Evolutionary conservation across 2,113 vertebrate genomes (phyloP).

Genomic region (Brachypteracias leptosomus): DNA sequence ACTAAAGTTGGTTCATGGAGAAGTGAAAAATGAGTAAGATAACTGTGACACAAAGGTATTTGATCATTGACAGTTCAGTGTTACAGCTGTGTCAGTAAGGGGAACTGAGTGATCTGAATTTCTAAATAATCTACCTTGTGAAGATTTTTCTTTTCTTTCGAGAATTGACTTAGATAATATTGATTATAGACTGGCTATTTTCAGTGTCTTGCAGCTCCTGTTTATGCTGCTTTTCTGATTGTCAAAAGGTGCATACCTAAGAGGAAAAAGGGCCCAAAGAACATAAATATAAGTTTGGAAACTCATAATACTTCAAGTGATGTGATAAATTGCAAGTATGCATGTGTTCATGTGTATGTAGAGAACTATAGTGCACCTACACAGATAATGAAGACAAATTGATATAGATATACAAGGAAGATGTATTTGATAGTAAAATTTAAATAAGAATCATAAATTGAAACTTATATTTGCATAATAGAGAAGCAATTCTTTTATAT

Average conservation of each 20-base stretch:
- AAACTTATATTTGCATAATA: background rate
- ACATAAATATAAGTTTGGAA: background rate
- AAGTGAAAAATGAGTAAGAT: slow-evolving; percentile 4
- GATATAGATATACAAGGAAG: background rate
- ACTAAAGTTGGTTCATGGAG: background rate
- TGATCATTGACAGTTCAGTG: background rate
- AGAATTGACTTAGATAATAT: background rate
- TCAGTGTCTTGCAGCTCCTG: background rate
- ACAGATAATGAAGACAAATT: background rate
- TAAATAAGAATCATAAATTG: background rate
- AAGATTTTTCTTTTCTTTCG: background rate
- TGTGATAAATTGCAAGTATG: background rate
- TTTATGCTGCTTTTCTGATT: background rate
- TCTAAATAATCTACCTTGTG: background rate
- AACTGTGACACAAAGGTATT: background rate
- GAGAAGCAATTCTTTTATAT: background rate
- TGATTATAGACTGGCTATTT: background rate
- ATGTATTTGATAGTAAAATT: background rate
- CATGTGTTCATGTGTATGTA: background rate
- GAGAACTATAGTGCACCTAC: background rate
- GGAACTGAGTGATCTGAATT: background rate
- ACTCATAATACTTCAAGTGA: background rate
- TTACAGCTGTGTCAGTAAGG: background rate
- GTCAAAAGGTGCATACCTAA: background rate
- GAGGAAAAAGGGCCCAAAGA: background rate